Conservation (phyloP, 2,888 invertebrate species). For the Agrochola circellaris region DNA sequence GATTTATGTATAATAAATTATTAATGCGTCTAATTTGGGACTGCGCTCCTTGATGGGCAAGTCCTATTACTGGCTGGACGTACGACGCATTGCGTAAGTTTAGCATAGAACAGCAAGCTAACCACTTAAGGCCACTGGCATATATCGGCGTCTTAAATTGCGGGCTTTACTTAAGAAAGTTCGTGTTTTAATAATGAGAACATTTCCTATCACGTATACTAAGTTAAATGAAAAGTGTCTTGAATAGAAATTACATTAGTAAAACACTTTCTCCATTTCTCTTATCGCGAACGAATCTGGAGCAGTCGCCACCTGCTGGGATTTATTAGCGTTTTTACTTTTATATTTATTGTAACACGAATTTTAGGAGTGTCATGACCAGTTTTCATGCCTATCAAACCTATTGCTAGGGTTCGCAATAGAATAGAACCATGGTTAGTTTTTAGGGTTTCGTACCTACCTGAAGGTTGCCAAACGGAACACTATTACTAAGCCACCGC, state of each 20-base stretch:
- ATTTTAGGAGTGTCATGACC: background rate
- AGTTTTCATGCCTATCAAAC: background rate
- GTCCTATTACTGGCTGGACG: too few relatives aligned
- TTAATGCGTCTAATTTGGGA: too few relatives aligned
- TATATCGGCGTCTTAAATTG: background rate
- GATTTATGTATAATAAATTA: too few relatives aligned
- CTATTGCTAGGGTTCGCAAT: background rate
- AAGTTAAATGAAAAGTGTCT: conserved; percentile 43
- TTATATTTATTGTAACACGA: conserved; percentile 27
- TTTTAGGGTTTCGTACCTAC: too few relatives aligned
- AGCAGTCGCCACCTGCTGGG: conserved; percentile 24
- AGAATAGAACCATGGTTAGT: too few relatives aligned
- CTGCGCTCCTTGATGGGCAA: too few relatives aligned
- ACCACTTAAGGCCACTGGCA: too few relatives aligned
- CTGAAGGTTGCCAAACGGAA: too few relatives aligned
- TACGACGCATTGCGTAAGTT: too few relatives aligned
- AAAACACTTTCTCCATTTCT: conserved; percentile 50
- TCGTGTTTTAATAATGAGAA: conserved; percentile 21
- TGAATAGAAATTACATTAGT: conserved; percentile 50
- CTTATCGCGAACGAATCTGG: conserved; percentile 36
- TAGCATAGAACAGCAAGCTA: too few relatives aligned
- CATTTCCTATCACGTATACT: conserved; percentile 45
- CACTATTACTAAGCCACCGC: too few relatives aligned
- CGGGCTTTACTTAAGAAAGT: background rate
- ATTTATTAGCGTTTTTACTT: conserved; percentile 20